Base-by-base conservation (phyloP, 2,888 invertebrate genomes). In the Muschampia plurimacula region DNA sequence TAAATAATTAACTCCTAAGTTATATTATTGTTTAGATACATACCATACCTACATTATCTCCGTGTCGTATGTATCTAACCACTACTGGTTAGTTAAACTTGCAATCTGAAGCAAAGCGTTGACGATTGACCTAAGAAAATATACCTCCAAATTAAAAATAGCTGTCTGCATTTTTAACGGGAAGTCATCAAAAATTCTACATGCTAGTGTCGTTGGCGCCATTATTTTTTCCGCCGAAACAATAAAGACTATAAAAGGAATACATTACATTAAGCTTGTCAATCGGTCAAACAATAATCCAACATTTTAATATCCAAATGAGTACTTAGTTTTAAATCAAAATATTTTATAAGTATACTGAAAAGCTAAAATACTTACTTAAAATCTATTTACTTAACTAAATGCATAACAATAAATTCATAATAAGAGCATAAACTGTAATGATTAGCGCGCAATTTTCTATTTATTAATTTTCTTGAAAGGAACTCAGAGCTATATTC, bases 221-320 rank as follows among this genome's bases (percentile, higher is more conserved):
- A 60, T 15, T 44, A 55, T 44, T 62, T 68, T 46, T 68, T 68
- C 13, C 68, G 46, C 60, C 68, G 68, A 69, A 69, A 69, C 60
- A 62, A 69, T 46, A 60, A 60, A 60, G 36, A 62, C 36, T 62
- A 41, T n/a, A 49, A 15, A 62, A 36, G 12, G 60, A 39, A 60
- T 60, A 60, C 46, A 52, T 28, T 28, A 62, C 39, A 49, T 69
- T 15, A 69, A 39, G 32, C 15, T 62, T 69, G 41, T 41, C 8
- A 68, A 62, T 22, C 63, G 15, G 15, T 39, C n/a, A 22, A 8
- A 52, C 52, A 15, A n/a, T 49, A 49, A 49, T 5, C n/a, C 28
- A 28, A 28, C 28, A 28, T 28, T 28, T 44, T 44, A 12, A 44
- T 44, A 12, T 10, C 44, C 44, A 44, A 44, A 44, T 44, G 12